Conservation (phyloP, 2,113 vertebrate species). For the Phalacrocorax carbo region DNA sequence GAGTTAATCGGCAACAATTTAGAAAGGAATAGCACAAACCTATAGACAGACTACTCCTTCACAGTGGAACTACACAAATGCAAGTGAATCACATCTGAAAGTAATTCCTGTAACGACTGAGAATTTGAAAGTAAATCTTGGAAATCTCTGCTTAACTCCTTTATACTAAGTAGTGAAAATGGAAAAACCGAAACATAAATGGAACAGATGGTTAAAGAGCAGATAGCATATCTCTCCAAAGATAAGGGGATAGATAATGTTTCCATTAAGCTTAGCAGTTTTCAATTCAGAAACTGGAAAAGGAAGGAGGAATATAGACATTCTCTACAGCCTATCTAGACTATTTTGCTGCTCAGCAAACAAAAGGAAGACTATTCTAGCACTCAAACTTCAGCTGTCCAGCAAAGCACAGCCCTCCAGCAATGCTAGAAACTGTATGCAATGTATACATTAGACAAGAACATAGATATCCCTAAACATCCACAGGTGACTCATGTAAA, state of each 20-base stretch:
- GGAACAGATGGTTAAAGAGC: not conserved
- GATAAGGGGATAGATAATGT: not conserved
- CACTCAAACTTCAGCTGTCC: not conserved
- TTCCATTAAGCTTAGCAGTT: conserved; percentile 12
- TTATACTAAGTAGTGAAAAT: not conserved
- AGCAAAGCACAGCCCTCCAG: not conserved
- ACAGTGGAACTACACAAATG: not conserved
- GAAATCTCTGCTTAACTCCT: not conserved
- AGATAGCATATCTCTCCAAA: conserved; percentile 14
- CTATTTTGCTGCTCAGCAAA: not conserved
- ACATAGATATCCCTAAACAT: not conserved
- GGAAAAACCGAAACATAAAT: not conserved
- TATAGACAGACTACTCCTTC: not conserved
- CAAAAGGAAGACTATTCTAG: not conserved
- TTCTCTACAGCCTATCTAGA: not conserved
- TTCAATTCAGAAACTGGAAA: not conserved
- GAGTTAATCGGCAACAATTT: not conserved
- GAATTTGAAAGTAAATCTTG: not conserved
- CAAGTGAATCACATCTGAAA: not conserved
- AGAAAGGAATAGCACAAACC: not conserved
- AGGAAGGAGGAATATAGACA: not conserved
- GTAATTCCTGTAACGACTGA: not conserved
- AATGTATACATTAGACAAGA: not conserved
- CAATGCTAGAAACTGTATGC: not conserved
- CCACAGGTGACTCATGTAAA: not conserved